Base-by-base conservation (phyloP, 1,140 invertebrate species). In the Archivesica marissinica region DNA sequence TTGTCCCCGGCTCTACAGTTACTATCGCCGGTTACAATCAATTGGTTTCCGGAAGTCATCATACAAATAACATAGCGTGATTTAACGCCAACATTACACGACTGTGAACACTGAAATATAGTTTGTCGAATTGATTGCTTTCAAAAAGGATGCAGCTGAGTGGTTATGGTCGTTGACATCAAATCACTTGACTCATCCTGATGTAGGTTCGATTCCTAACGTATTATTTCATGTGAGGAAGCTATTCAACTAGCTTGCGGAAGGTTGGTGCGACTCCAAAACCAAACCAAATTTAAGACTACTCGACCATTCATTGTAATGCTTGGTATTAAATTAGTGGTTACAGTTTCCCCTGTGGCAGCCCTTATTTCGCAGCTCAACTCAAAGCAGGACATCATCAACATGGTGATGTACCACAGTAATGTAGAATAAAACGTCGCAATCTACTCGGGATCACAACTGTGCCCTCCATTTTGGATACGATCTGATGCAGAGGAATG, bases 51-150 rank as follows among this genome's bases (percentile, higher is more conserved):
- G 3, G 7, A 20, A 35, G 7, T 0, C 15, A 38, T 56, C 11
- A 82, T 74, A 30, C 80, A 82, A 4, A 82, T 13, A 41, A 82
- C 80, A 9, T 72, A n/a, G 9, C 80, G 44, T 9, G 80, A 54
- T 28, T 47, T 72, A 35, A 38, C 28, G 23, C 80, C 80, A 11
- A 28, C 4, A 30, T 68, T 68, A 47, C 80, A 82, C 6, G 80
- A 20, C 33, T 59, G 47, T 15, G 80, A 82, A 41, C 80, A 82
- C 80, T 82, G 47, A 54, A 81, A 81, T 23, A 61, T 11, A 33
- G 15, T 15, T 9, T 4, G 20, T 38, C 52, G 17, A 2, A 28
- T 33, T 28, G 9, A 33, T 44, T n/a, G n/a, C n/a, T n/a, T n/a
- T n/a, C n/a, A n/a, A 70, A 38, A 50, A 11, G 44, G 44, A 50